These are phyloP conservation scores for Premnoplex brunnescens DNA, from an alignment of 2,797 vertebrate species.

Conservation along the genomic window DNA sequence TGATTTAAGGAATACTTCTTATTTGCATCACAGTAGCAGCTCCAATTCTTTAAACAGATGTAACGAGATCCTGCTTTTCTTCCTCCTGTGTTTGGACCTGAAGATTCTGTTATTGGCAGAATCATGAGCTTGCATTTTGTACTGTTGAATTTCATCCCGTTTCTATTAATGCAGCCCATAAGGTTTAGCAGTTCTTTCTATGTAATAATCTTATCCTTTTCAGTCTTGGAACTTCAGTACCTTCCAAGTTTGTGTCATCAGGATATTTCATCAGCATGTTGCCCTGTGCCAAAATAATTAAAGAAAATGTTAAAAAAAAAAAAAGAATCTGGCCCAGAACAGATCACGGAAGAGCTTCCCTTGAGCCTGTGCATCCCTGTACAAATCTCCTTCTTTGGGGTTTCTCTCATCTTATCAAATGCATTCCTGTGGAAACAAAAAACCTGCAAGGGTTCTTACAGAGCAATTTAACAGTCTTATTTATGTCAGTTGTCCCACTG, in stretches of 20 bases:
- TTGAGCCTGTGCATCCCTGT: background rate
- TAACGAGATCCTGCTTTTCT: background rate
- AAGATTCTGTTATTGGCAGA: background rate
- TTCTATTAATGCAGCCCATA: background rate
- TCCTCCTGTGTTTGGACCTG: background rate
- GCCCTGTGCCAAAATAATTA: constrained; percentile 21
- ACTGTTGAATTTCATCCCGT: background rate
- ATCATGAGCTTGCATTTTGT: background rate
- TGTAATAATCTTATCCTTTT: background rate
- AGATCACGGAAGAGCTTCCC: background rate
- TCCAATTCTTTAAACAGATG: background rate
- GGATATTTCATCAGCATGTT: background rate
- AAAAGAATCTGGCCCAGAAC: background rate
- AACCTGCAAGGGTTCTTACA: background rate
- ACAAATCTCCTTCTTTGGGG: background rate
- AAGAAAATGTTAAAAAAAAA: background rate
- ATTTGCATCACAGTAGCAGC: background rate
- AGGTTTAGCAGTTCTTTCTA: background rate
- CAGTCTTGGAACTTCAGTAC: background rate
- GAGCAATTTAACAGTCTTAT: background rate
- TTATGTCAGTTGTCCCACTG: background rate
- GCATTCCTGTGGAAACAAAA: background rate
- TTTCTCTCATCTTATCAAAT: background rate
- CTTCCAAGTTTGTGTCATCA: background rate
- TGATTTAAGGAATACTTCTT: background rate